phyloP scores from a whole-genome alignment of 2,888 invertebrate genomes.

The Eubasilissa splendida region DNA sequence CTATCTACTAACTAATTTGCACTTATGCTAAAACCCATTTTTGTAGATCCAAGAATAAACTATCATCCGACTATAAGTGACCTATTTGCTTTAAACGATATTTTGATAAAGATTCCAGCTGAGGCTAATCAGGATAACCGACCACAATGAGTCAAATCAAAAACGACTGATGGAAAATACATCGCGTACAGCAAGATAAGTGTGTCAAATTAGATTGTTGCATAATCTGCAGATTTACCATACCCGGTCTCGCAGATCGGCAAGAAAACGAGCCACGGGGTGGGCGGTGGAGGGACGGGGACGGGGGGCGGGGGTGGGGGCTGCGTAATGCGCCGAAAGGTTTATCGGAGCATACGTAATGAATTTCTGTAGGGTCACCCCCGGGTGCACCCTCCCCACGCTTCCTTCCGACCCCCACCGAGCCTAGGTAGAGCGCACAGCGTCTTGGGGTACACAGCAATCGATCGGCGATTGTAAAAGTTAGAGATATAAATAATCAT shows the following conservation, averaged over 20 bases:
- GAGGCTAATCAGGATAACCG: no score
- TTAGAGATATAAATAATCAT: not conserved
- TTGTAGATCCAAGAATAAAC: no score
- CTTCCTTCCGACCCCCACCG: conserved; percentile 10
- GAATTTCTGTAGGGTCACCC: conserved; percentile 54
- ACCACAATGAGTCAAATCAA: no score
- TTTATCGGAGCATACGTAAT: conserved; percentile 58
- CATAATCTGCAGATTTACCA: not conserved
- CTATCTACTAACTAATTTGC: no score
- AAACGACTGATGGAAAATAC: no score
- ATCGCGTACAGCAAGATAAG: not conserved
- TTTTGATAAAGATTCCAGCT: no score
- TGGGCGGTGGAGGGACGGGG: not conserved
- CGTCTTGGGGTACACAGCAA: not conserved
- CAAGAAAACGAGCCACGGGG: conserved; percentile 9
- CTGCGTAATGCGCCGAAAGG: conserved; percentile 56
- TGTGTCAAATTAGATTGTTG: not conserved
- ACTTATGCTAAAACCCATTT: no score
- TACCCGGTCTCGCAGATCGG: not conserved
- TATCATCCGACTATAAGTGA: no score
- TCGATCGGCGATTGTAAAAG: conserved; percentile 4
- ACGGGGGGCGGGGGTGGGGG: conserved; percentile 4
- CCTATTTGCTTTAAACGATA: no score
- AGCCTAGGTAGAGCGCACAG: not conserved
- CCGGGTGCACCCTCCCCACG: conserved; percentile 31